Evolutionary conservation across 2,797 vertebrate genomes (phyloP).

Genomic region (Sphenodon punctatus): DNA sequence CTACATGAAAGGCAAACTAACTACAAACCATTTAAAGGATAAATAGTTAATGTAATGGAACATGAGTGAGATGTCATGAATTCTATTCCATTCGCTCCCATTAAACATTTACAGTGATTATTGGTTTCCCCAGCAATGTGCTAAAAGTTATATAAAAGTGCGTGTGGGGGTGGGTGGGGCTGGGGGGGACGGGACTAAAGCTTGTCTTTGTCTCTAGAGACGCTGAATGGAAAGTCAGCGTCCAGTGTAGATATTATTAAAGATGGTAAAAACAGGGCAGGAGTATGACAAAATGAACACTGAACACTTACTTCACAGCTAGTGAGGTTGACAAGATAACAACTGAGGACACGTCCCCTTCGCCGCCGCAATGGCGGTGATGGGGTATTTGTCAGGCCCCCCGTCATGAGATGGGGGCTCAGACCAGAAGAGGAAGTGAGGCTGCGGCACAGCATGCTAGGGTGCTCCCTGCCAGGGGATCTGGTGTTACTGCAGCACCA

Average conservation of each 20-base stretch:
- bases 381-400: too few species aligned
- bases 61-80: not conserved
- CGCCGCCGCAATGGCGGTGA: too few species aligned
- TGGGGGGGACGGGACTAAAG: not conserved
- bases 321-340: not conserved
- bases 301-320: slow-evolving; percentile 12
- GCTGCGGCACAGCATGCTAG: too few species aligned
- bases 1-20: not conserved
- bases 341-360: too few species aligned
- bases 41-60: not conserved
- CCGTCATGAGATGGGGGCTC: too few species aligned
- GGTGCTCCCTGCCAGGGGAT: too few species aligned
- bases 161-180: too few species aligned
- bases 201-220: not conserved
- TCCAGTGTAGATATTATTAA: not conserved
- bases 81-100: not conserved
- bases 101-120: not conserved
- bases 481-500: too few species aligned
- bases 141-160: not conserved
- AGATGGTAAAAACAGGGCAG: slow-evolving; percentile 26
- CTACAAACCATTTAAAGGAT: not conserved
- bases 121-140: not conserved
- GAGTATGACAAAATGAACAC: slow-evolving; percentile 12
- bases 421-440: too few species aligned
- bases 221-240: not conserved